Percentiles rank a stretch among this genome's conserved stretches.
Evolutionary conservation across 1,140 invertebrate genomes (phyloP).

Genomic region (Pachypeltis micranthus): DNA sequence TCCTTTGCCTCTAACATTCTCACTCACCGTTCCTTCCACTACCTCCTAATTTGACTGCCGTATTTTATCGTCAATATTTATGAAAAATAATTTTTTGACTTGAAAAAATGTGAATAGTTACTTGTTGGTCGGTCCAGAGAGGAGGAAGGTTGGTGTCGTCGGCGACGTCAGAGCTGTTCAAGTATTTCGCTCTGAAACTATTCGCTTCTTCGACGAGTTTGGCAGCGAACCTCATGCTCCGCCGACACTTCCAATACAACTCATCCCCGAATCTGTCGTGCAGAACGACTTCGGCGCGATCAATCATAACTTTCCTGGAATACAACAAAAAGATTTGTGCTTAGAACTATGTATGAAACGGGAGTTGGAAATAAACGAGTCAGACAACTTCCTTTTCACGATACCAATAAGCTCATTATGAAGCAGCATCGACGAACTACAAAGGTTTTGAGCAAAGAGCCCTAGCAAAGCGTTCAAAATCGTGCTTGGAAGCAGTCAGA

Average conservation of each 20-base stretch:
- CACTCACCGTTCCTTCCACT: too few relatives aligned
- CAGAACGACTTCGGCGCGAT: conserved; percentile 76
- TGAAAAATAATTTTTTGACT: too few relatives aligned
- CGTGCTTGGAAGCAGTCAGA: too few relatives aligned
- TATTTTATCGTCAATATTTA: too few relatives aligned
- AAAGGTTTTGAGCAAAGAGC: too few relatives aligned
- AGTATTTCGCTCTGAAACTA: conserved; percentile 50
- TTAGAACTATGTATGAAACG: neutral
- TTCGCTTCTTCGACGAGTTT: conserved; percentile 55
- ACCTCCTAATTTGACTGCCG: too few relatives aligned
- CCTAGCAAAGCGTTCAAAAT: too few relatives aligned
- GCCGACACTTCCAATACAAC: conserved; percentile 72
- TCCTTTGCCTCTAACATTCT: too few relatives aligned
- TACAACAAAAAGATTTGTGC: neutral
- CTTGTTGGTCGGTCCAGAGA: conserved; percentile 53
- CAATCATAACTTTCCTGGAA: conserved; percentile 53
- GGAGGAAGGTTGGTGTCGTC: conserved; percentile 45
- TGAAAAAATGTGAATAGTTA: too few relatives aligned
- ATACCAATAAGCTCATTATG: too few relatives aligned
- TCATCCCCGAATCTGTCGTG: conserved; percentile 74
- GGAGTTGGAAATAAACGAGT: neutral
- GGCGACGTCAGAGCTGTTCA: conserved; percentile 53
- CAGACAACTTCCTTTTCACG: too few relatives aligned
- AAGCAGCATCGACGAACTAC: neutral
- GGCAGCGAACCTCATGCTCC: conserved; percentile 81